Evolutionary conservation across 1,140 invertebrate species (phyloP).

Genomic region (Charaxes varanes): DNA sequence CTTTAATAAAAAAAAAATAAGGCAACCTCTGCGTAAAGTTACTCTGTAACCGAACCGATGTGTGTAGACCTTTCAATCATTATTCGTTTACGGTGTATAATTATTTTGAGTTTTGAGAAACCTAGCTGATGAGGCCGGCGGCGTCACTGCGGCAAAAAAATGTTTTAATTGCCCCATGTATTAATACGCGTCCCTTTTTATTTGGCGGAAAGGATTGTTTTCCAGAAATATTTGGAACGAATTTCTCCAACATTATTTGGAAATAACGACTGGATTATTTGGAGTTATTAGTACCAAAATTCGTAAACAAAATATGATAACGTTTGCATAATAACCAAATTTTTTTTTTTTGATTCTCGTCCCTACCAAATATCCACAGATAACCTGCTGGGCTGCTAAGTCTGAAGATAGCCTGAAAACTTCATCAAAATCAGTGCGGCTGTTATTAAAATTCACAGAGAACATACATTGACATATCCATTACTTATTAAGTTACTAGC

Average conservation of each 20-base stretch:
- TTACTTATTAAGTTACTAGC: too few relatives aligned
- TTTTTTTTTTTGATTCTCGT: too few relatives aligned
- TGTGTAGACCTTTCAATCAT: conserved; percentile 55
- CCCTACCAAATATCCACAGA: too few relatives aligned
- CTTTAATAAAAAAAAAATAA: conserved; percentile 3
- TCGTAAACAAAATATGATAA: too few relatives aligned
- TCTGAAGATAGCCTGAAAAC: too few relatives aligned
- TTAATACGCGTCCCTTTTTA: conserved; percentile 15
- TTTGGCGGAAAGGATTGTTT: conserved; percentile 3
- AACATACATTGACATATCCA: too few relatives aligned
- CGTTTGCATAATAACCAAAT: too few relatives aligned
- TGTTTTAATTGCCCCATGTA: conserved; percentile 39
- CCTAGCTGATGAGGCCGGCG: conserved; percentile 32
- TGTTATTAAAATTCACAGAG: too few relatives aligned
- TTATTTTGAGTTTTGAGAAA: conserved; percentile 45
- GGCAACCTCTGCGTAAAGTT: conserved; percentile 13
- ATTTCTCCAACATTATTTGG: background rate
- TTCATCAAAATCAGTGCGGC: too few relatives aligned
- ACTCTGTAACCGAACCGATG: conserved; percentile 29
- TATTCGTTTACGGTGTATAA: conserved; percentile 52
- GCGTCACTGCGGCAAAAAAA: conserved; percentile 31
- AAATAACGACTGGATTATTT: too few relatives aligned
- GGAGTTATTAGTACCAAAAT: too few relatives aligned
- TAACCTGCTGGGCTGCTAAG: too few relatives aligned
- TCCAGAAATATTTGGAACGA: background rate